Percentiles rank a stretch among this genome's conserved stretches.
These are phyloP conservation scores for Psettodes erumei DNA, from an alignment of 2,113 vertebrate species.

Conservation along the genomic window DNA sequence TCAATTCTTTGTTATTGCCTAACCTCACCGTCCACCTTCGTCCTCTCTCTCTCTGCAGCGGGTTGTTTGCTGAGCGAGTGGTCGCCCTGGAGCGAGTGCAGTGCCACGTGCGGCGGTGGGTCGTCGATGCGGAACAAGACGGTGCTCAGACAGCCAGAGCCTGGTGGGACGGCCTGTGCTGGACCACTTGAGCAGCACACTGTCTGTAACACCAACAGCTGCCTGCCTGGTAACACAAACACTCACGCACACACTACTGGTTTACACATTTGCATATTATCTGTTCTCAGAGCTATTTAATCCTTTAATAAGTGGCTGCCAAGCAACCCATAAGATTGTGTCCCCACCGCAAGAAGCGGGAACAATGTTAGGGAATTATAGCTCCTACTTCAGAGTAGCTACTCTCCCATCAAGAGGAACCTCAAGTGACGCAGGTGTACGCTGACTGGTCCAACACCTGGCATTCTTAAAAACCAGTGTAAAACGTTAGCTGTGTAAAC, in stretches of 20 bases:
- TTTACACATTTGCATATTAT: not conserved
- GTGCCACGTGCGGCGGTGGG: constrained; percentile 82
- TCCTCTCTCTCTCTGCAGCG: constrained; percentile 53
- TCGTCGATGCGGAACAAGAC: constrained; percentile 77
- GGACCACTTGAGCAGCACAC: constrained; percentile 79
- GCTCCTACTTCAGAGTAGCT: not conserved
- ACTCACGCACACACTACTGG: not conserved
- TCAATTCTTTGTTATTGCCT: not conserved
- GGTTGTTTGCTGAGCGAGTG: constrained; percentile 83
- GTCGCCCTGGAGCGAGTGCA: constrained; percentile 87
- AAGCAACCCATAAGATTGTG: not conserved
- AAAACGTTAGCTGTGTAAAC: no score
- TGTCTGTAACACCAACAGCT: constrained; percentile 84
- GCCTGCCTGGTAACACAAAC: constrained; percentile 80
- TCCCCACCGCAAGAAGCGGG: no score
- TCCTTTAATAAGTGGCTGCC: not conserved
- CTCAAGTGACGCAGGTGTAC: no score
- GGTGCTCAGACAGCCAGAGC: constrained; percentile 66
- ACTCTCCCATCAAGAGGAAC: no score
- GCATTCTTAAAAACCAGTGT: no score
- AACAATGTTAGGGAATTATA: no score
- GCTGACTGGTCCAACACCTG: no score
- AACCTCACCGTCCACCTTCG: not conserved
- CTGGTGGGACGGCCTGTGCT: constrained; percentile 73
- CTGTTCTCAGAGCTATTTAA: not conserved